Base-by-base conservation (phyloP, 2,888 invertebrate species). In the Euzetes globulus region DNA sequence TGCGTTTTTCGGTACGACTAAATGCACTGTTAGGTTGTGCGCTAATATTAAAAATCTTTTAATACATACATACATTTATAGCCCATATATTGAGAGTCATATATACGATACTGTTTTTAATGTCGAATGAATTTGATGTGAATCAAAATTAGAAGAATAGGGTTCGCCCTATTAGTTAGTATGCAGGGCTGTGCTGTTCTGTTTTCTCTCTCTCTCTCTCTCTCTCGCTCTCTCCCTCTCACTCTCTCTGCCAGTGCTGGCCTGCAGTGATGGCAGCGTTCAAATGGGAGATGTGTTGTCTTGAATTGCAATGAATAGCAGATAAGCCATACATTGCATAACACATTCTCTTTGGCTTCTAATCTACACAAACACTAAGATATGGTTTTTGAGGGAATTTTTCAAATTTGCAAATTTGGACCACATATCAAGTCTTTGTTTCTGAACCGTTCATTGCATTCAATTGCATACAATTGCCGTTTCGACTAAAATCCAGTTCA, bases 101-200 rank as follows among this genome's bases (percentile, higher is more conserved):
- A 63, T 47, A 70, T 70, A 47, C 47, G 47, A 45, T 70, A 70
- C 41, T 41, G 41, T 70, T 29, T 65, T 70, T 70, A 70, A 70
- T 70, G 37, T 45, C 70, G 70, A 47, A 19, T 70, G 47, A 41
- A 70, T 41, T 70, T 45, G 70, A 70, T 70, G 25, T 47, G 70
- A 70, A 70, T 70, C 45, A 70, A 47, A 70, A 70, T 70, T 70
- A 70, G 47, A 70, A 70, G 70, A 70, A 70, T 45, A 45, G 70
- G 70, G 70, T 70, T 70, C 70, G 70, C 70, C 70, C 70, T 25
- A 45, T 45, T 70, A 70, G 25, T 70, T 70, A 70, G 70, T 70
- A 70, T 70, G 1, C 70, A 70, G 70, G 33, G 29, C 27, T 63
- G 63, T 63, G 63, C 63, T 63, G 2, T n/a, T 60, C 27, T n/a